Percentiles rank a stretch among this genome's conserved stretches.
phyloP scores from a whole-genome alignment of 2,113 vertebrate species.

The Apeltes quadracus region DNA sequence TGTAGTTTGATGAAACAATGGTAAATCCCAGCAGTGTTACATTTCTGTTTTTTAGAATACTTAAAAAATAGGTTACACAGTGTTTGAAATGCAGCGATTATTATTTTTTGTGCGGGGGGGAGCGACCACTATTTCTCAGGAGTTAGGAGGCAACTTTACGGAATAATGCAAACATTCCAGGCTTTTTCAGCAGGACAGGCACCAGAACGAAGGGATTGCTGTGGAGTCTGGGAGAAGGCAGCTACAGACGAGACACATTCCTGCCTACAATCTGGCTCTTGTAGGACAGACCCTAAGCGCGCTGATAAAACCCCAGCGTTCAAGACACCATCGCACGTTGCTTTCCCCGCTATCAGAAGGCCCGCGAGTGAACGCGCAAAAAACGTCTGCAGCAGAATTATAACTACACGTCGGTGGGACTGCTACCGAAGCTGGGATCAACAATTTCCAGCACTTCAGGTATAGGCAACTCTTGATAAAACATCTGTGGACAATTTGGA shows the following conservation, averaged over 20 bases:
- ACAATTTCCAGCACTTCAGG: too few species aligned
- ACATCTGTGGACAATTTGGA: slow-evolving; percentile 72
- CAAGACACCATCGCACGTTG: slow-evolving; percentile 54
- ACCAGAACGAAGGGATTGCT: too few species aligned
- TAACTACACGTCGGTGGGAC: slow-evolving; percentile 20
- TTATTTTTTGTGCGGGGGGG: neutral
- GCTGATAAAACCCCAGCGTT: slow-evolving; percentile 67
- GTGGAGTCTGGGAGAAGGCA: slow-evolving; percentile 44
- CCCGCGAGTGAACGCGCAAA: slow-evolving; percentile 19
- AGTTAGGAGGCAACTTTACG: neutral
- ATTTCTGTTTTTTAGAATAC: neutral
- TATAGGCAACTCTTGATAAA: slow-evolving; percentile 28
- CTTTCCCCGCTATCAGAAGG: slow-evolving; percentile 47
- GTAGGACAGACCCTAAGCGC: slow-evolving; percentile 53
- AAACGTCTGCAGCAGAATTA: slow-evolving; percentile 42
- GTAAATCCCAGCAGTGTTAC: neutral
- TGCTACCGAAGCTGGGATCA: too few species aligned
- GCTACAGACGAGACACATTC: slow-evolving; percentile 65
- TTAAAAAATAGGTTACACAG: neutral
- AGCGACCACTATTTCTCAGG: neutral
- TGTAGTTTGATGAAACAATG: neutral
- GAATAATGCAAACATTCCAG: neutral
- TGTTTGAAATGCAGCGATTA: neutral
- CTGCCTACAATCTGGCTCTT: slow-evolving; percentile 65
- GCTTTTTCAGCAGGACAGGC: too few species aligned